phyloP scores from a whole-genome alignment of 1,140 invertebrate species.

The Heliothis virescens region DNA sequence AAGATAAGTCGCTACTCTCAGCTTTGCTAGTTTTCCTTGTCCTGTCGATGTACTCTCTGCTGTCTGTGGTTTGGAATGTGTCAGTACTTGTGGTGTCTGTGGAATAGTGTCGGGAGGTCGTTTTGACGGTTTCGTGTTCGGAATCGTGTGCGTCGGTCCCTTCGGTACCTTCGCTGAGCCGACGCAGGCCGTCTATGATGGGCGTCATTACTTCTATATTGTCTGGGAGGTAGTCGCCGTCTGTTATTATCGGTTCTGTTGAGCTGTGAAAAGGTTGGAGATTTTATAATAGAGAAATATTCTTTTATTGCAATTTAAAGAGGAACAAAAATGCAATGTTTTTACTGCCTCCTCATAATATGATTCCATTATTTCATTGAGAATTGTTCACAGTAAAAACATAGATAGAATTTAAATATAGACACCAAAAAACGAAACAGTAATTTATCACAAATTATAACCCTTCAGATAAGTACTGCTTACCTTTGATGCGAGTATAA shows the following conservation, averaged over 20 bases:
- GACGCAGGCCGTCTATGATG: slow-evolving; percentile 79
- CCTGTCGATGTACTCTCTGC: slow-evolving; percentile 60
- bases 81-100: slow-evolving; percentile 65
- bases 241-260: slow-evolving; percentile 77
- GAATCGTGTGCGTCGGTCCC: slow-evolving; percentile 59
- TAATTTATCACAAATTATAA: not conserved
- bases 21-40: slow-evolving; percentile 78
- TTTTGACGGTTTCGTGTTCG: slow-evolving; percentile 50
- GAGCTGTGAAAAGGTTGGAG: slow-evolving; percentile 68
- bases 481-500: slow-evolving; percentile 77
- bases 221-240: slow-evolving; percentile 82
- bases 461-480: not conserved
- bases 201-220: slow-evolving; percentile 84
- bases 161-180: slow-evolving; percentile 67
- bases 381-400: no score
- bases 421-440: no score
- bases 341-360: no score
- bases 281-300: not conserved
- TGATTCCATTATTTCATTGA: no score
- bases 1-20: slow-evolving; percentile 73
- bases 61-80: slow-evolving; percentile 75
- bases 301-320: no score
- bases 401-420: no score
- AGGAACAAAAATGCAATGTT: no score
- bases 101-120: slow-evolving; percentile 42